These are phyloP conservation scores for Danio jaintianensis DNA, from an alignment of 2,797 vertebrate species.

Conservation along the genomic window DNA sequence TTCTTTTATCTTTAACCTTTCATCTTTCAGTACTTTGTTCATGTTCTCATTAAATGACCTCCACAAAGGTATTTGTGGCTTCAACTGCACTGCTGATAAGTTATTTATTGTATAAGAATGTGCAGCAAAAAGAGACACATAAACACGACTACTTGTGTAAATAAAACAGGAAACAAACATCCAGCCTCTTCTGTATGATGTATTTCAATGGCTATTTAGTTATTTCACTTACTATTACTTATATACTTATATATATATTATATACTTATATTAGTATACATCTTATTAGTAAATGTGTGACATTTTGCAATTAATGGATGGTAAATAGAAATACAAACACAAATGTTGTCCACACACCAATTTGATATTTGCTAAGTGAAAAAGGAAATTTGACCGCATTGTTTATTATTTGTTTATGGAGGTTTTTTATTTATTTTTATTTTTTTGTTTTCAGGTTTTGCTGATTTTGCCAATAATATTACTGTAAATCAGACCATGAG, in stretches of 20 bases:
- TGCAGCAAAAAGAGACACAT: not conserved
- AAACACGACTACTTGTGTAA: not conserved
- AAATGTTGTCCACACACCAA: not conserved
- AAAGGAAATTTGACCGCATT: not conserved
- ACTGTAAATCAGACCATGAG: no score
- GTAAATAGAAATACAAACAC: not conserved
- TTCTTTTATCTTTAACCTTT: slow-evolving; percentile 40
- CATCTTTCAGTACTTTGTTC: slow-evolving; percentile 17
- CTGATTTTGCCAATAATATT: no score
- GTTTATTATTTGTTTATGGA: not conserved
- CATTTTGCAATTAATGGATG: not conserved
- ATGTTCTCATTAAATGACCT: slow-evolving; percentile 10
- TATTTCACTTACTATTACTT: no score
- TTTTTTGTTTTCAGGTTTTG: not conserved
- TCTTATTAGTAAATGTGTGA: slow-evolving; percentile 18
- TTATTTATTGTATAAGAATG: slow-evolving; percentile 9
- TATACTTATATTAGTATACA: not conserved
- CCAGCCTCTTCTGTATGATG: not conserved
- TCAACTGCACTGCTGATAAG: slow-evolving; percentile 6
- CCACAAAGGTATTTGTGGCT: not conserved
- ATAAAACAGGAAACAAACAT: not conserved
- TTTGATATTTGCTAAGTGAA: not conserved
- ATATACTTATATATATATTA: no score
- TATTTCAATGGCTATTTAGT: not conserved
- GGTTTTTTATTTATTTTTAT: no score